phyloP scores from a whole-genome alignment of 2,888 invertebrate species.

The Cremastinae sp. region DNA sequence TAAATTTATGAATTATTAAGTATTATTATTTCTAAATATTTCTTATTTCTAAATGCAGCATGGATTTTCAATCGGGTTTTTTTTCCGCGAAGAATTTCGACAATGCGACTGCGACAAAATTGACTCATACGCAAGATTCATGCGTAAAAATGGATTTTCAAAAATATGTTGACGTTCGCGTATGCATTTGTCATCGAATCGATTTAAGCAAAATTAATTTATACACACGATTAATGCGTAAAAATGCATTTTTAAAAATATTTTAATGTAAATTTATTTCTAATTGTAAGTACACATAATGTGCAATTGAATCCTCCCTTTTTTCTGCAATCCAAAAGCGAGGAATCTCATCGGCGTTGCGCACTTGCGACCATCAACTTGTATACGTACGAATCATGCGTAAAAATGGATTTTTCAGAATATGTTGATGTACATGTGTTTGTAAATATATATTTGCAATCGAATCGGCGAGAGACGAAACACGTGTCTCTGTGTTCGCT shows the following conservation, averaged over 20 bases:
- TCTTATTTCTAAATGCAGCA: too few species aligned
- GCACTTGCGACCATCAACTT: not conserved
- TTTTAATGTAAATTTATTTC: too few species aligned
- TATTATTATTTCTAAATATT: too few species aligned
- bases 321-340: too few species aligned
- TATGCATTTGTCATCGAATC: too few species aligned
- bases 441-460: not conserved
- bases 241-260: too few species aligned
- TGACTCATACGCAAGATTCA: not conserved
- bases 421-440: slow-evolving; percentile 10
- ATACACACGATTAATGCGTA: too few species aligned
- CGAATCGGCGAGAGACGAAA: not conserved
- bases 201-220: too few species aligned
- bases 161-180: slow-evolving; percentile 21
- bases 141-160: slow-evolving; percentile 8
- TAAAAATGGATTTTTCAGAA: not conserved
- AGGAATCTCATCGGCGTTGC: slow-evolving; percentile 43
- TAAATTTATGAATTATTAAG: too few species aligned
- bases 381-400: not conserved
- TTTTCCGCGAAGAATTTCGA: slow-evolving; percentile 48
- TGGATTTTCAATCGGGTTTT: too few species aligned
- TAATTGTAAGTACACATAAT: too few species aligned
- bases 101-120: slow-evolving; percentile 4
- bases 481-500: slow-evolving; percentile 11
- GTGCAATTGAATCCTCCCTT: too few species aligned